Evolutionary conservation across 1,140 invertebrate species (phyloP).

Genomic region (Drosophila bocqueti): DNA sequence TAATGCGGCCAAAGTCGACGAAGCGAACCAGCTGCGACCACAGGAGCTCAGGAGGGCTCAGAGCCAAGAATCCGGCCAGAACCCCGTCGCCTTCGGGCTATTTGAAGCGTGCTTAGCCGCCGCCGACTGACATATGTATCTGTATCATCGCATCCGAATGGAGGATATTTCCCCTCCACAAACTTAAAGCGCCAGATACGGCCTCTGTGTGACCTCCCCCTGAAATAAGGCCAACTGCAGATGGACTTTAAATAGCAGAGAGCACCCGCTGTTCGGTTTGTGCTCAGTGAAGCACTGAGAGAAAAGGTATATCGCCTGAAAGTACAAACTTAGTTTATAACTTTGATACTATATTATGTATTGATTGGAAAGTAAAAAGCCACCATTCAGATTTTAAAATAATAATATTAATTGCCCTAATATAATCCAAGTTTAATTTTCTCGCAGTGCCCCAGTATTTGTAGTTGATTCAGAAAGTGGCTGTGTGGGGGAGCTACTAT

Average conservation of each 20-base stretch:
- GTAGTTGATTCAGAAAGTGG: conserved; percentile 1
- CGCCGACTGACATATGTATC: conserved; percentile 34
- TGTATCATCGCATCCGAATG: conserved; percentile 43
- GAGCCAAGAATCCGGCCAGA: conserved; percentile 2
- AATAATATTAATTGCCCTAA: neutral
- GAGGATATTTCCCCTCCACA: conserved; percentile 5
- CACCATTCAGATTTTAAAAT: too few relatives aligned
- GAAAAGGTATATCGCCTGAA: neutral
- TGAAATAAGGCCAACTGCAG: conserved; percentile 61
- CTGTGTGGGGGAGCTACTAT: conserved; percentile 34
- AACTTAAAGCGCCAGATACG: conserved; percentile 31
- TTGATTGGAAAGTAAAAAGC: neutral
- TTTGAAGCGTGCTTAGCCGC: conserved; percentile 52
- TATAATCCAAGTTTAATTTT: neutral
- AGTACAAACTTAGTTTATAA: too few relatives aligned
- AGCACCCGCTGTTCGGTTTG: conserved; percentile 61
- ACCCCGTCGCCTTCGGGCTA: conserved; percentile 26
- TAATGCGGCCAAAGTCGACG: conserved; percentile 44
- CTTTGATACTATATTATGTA: neutral
- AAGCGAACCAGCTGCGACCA: conserved; percentile 34
- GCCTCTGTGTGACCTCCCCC: conserved; percentile 3
- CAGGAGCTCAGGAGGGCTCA: conserved; percentile 1
- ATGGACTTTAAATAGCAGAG: conserved; percentile 68
- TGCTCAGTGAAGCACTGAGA: conserved; percentile 15
- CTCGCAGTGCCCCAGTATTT: conserved; percentile 1